Evolutionary conservation across 2,888 invertebrate species (phyloP).

Genomic region (Endotricha flammealis): DNA sequence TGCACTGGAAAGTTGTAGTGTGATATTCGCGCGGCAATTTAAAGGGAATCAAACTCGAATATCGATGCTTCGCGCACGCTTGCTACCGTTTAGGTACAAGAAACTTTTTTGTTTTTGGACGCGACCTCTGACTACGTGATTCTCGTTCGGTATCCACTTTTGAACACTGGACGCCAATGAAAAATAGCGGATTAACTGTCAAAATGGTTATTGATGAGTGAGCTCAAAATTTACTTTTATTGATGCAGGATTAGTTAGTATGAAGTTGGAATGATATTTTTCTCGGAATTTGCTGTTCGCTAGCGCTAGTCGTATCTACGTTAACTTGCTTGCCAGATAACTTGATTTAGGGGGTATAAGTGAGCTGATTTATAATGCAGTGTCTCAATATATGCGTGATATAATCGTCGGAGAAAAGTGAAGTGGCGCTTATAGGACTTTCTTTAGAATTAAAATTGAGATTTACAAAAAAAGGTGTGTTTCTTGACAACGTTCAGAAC

Average conservation of each 20-base stretch:
- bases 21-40: constrained; percentile 57
- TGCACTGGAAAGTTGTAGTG: constrained; percentile 38
- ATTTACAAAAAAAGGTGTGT: too few relatives aligned
- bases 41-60: constrained; percentile 47
- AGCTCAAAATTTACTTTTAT: constrained; percentile 60
- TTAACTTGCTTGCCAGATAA: too few relatives aligned
- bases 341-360: too few relatives aligned
- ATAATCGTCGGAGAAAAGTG: too few relatives aligned
- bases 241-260: constrained; percentile 52
- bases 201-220: constrained; percentile 69
- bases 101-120: constrained; percentile 53
- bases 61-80: constrained; percentile 46
- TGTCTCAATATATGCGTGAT: too few relatives aligned
- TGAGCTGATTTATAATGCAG: too few relatives aligned
- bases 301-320: too few relatives aligned
- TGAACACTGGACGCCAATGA: constrained; percentile 52
- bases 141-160: constrained; percentile 50
- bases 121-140: constrained; percentile 54
- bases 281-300: background rate
- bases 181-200: constrained; percentile 70
- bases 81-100: constrained; percentile 40
- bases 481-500: too few relatives aligned
- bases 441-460: too few relatives aligned
- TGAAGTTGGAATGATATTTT: constrained; percentile 18
- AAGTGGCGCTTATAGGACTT: too few relatives aligned